Base-by-base conservation (phyloP, 1,140 invertebrate species). In the Megalonaias nervosa region DNA sequence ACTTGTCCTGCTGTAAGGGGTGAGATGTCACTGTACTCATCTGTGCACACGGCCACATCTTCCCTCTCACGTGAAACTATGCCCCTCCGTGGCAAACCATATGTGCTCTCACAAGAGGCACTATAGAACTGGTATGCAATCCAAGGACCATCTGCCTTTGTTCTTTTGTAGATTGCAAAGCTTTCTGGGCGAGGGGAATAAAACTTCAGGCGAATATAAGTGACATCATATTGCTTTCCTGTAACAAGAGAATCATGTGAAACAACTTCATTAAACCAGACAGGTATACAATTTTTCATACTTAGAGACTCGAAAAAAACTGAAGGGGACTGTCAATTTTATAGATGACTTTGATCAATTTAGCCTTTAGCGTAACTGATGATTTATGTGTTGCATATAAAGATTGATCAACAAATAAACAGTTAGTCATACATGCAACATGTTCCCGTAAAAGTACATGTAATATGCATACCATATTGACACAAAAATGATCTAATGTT, bases 141-240 rank as follows among this genome's bases (percentile, higher is more conserved):
- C 98, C 98, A 99, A 5, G 93, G 92, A 2, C 94, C 94, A 73
- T 95, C 94, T 86, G 97, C 95, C 58, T 93, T 77, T 6, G 90
- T 92, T 74, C 96, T 94, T 88, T 98, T 98, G 90, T 96, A 99
- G 82, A 99, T 97, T 14, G 96, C 96, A 92, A 99, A 99, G 90
- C 97, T 98, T 87, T 99, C 98, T 0, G 98, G 98, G 65, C 98
- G 92, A 0, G 97, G 97, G 2, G 97, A 98, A 80, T 97, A 95
- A 91, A 99, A 99, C 79, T 97, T 93, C 21, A 99, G 92, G 67
- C 96, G 93, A 2, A 99, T 94, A 86, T 99, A 99, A 0, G 97
- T 99, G 77, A 99, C 98, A 86, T 99, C 98, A 87, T 96, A 99
- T 0, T 97, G 94, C 91, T 99, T 99, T n/a, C 94, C 97, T 98